Conservation (phyloP, 2,113 vertebrate species). For the Dicerorhinus sumatrensis region DNA sequence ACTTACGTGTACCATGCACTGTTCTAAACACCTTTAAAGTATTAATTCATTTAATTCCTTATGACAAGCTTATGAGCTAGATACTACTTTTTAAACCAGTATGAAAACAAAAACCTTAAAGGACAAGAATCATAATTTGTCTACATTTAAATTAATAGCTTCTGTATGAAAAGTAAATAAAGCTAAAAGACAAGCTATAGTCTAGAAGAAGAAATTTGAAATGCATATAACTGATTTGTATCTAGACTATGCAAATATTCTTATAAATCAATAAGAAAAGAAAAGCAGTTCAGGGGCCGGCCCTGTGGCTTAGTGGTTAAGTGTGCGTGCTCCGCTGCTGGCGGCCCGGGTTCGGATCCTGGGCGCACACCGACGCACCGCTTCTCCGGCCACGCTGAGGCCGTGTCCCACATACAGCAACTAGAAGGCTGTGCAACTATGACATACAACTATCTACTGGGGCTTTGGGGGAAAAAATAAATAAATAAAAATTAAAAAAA, state of each 20-base stretch:
- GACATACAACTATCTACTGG: no score
- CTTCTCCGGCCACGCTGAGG: no score
- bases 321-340: no score
- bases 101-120: conserved; percentile 22
- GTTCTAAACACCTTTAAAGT: conserved; percentile 7
- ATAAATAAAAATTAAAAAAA: no score
- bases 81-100: conserved; percentile 13
- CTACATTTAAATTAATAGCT: neutral
- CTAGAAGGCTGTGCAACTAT: no score
- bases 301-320: no score
- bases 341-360: no score
- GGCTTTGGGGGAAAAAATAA: no score
- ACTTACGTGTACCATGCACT: neutral
- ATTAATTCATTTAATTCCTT: neutral
- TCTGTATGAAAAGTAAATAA: conserved; percentile 10
- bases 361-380: no score
- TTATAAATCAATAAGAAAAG: neutral
- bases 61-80: neutral
- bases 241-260: neutral
- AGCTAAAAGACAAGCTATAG: neutral
- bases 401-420: no score
- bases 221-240: neutral
- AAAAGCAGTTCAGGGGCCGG: neutral
- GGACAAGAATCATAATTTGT: conserved; percentile 4
- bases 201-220: conserved; percentile 44